Conservation (phyloP, 23 tunicate genomes). For the Trididemnum nubilum region DNA sequence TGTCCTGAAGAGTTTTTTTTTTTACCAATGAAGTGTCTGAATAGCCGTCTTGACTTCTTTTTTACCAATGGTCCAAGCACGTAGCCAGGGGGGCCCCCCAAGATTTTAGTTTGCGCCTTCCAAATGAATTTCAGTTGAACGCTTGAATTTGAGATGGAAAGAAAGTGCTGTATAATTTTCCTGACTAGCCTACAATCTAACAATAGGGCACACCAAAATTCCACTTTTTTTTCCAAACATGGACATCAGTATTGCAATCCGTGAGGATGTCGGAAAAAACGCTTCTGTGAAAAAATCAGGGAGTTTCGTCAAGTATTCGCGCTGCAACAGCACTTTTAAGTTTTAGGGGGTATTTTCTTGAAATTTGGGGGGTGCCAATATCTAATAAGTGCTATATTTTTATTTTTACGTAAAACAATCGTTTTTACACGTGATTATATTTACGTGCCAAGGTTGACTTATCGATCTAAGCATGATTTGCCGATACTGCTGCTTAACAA, state of each 20-base stretch:
- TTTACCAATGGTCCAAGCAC: too few species aligned
- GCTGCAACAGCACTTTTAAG: neutral
- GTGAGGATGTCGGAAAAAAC: neutral
- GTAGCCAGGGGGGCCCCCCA: too few species aligned
- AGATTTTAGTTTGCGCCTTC: too few species aligned
- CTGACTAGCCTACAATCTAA: too few species aligned
- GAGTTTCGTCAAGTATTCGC: neutral
- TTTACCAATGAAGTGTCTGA: too few species aligned
- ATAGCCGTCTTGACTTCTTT: too few species aligned
- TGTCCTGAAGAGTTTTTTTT: too few species aligned
- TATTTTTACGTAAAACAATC: neutral
- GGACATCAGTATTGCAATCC: slow-evolving; percentile 1
- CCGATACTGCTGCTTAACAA: neutral
- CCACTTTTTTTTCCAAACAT: neutral
- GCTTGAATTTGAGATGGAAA: too few species aligned
- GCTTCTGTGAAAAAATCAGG: neutral
- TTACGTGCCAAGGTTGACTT: slow-evolving; percentile 1
- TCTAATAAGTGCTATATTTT: neutral
- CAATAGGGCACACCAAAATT: slow-evolving; percentile 1
- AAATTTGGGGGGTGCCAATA: neutral
- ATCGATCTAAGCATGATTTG: neutral
- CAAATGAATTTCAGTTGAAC: too few species aligned
- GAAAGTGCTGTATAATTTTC: too few species aligned
- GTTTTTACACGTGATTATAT: neutral
- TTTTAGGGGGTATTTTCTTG: neutral